Conservation (phyloP, 2,113 vertebrate species). For the Macroglossus sobrinus region DNA sequence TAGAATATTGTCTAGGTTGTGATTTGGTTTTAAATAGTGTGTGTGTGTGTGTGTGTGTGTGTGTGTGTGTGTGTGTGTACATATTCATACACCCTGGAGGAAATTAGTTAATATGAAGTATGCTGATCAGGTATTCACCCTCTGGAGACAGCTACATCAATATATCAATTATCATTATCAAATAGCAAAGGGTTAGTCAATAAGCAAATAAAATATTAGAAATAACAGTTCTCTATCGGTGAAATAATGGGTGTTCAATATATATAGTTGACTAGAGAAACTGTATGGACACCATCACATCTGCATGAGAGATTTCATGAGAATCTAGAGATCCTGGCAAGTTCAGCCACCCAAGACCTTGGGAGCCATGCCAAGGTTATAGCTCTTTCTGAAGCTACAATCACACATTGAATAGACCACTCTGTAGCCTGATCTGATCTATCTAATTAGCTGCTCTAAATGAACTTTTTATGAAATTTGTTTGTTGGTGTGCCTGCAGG, state of each 20-base stretch:
- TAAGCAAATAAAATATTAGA: neutral
- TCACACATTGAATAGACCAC: neutral
- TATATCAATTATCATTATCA: neutral
- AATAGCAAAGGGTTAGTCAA: too few relatives aligned
- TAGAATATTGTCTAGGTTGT: neutral
- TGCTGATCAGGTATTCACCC: neutral
- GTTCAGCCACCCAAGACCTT: neutral
- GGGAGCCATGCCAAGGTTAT: neutral
- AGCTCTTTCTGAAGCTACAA: neutral
- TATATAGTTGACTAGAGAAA: neutral
- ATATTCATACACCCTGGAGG: neutral
- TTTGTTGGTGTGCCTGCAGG: neutral
- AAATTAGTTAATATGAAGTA: neutral
- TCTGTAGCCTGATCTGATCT: neutral
- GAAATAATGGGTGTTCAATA: neutral
- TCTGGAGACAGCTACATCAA: neutral
- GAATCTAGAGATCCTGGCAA: neutral
- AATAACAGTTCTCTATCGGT: neutral
- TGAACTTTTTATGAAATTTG: neutral
- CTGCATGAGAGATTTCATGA: neutral
- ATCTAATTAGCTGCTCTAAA: neutral
- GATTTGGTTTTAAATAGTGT: neutral
- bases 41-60: neutral
- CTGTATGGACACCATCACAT: neutral
- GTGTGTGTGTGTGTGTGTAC: neutral